Evolutionary conservation across 2,888 invertebrate species (phyloP).

Genomic region (Nemotelus nigrinus): DNA sequence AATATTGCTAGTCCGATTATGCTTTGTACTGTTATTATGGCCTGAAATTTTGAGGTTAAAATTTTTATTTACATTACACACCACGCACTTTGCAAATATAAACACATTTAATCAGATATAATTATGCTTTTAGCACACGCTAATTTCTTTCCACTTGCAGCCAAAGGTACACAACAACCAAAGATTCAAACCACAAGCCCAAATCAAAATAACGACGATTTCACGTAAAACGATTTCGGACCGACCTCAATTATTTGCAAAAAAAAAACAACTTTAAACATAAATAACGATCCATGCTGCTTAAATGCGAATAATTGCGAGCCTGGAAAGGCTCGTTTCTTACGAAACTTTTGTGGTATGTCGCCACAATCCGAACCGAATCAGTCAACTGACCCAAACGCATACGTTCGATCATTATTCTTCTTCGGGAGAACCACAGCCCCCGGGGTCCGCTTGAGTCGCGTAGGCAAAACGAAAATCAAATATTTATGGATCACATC

Average conservation of each 20-base stretch:
- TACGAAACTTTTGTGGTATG: slow-evolving; percentile 3
- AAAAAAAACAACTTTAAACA: no score
- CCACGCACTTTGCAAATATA: no score
- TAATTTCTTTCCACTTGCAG: no score
- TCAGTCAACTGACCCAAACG: slow-evolving; percentile 31
- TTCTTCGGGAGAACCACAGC: slow-evolving; percentile 17
- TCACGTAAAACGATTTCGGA: background rate
- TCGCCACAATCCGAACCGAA: slow-evolving; percentile 10
- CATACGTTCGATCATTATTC: slow-evolving; percentile 16
- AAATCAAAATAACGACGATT: background rate
- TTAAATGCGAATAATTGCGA: background rate
- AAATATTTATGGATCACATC: slow-evolving; percentile 30
- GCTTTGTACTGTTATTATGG: no score
- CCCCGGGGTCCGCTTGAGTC: background rate
- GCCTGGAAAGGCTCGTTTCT: slow-evolving; percentile 14
- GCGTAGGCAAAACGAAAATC: background rate
- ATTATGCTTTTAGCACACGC: no score
- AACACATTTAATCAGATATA: no score
- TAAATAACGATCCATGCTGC: no score
- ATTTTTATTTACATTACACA: no score
- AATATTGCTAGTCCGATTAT: no score
- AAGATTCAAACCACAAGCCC: no score
- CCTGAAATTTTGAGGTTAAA: no score
- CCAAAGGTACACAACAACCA: no score
- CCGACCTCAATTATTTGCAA: background rate